Percentiles rank a stretch among this genome's conserved stretches.
Conservation (phyloP, 1,140 invertebrate genomes). For the Aphis craccivora region DNA sequence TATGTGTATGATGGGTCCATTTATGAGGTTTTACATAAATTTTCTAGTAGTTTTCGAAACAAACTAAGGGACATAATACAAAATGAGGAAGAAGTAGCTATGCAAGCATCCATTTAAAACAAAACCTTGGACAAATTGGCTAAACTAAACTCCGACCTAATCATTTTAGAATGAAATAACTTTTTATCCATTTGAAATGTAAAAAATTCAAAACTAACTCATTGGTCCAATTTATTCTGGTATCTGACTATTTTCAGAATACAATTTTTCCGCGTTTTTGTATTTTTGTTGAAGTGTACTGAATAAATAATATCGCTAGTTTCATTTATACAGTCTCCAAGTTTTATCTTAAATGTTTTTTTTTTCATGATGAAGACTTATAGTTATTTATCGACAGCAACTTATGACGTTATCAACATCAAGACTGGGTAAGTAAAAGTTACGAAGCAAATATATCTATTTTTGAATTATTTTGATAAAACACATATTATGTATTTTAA, state of each 20-base stretch:
- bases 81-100: background rate
- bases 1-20: background rate
- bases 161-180: background rate
- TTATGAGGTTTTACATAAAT: background rate
- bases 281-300: background rate
- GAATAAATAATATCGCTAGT: background rate
- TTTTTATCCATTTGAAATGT: background rate
- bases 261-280: background rate
- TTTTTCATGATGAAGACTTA: background rate
- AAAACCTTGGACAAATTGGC: background rate
- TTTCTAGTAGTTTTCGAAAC: background rate
- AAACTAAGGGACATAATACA: background rate
- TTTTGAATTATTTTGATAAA: background rate
- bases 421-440: slow-evolving; percentile 1
- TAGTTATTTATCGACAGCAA: background rate
- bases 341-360: background rate
- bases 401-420: slow-evolving; percentile 31
- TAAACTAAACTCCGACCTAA: background rate
- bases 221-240: background rate
- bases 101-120: background rate
- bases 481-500: background rate
- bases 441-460: background rate
- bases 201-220: background rate
- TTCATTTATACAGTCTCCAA: background rate
- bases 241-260: background rate